Evolutionary conservation across 2,888 invertebrate genomes (phyloP), one percentile per base, ranked within the genome.

Genomic region (Galeopsomyia nigrocyanea): DNA sequence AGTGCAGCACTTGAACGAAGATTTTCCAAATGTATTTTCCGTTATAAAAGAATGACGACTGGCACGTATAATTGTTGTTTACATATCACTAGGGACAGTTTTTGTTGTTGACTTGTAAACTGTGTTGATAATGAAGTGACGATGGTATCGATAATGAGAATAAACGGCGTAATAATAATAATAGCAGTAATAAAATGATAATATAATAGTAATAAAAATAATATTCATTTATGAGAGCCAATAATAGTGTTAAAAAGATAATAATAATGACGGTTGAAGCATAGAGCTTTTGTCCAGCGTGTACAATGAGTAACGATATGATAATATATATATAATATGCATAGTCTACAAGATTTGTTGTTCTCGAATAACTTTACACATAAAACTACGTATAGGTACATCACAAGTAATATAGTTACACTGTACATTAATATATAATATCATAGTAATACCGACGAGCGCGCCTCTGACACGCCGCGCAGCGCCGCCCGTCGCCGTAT

Each of bases 401-500:
- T 86, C 86, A 86, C 85, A 86, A 82, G 80, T 79, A 82, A 83
- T 86, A 86, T 85, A 86, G 80, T 86, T 86, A 86, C 86, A 86
- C 85, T 86, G 86, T 86, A 86, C 86, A 86, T 82, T 83, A 82
- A 82, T 83, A 26, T 26, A 26, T 26, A 68, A 75, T 71, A 75
- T 69, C 65, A 56, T 67, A 72, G 50, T 73, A 79, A 81, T 82
- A 80, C 82, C 80, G 79, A 82, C 80, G 80, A 64, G 78, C 75
- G 26, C 26, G 26, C 26, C 26, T 26, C 79, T 78, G 78, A 76
- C 50, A 58, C 62, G 69, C 49, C 51, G 60, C 26, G 26, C 26
- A 26, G 26, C 26, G 26, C 26, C 26, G 2, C 26, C 71, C 74
- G 70, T 57, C 64, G 72, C 71, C 65, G 26, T 64, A 10, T 64